These are phyloP conservation scores for Coranthus polyacanthus DNA, from an alignment of 2,797 vertebrate genomes.

Conservation along the genomic window DNA sequence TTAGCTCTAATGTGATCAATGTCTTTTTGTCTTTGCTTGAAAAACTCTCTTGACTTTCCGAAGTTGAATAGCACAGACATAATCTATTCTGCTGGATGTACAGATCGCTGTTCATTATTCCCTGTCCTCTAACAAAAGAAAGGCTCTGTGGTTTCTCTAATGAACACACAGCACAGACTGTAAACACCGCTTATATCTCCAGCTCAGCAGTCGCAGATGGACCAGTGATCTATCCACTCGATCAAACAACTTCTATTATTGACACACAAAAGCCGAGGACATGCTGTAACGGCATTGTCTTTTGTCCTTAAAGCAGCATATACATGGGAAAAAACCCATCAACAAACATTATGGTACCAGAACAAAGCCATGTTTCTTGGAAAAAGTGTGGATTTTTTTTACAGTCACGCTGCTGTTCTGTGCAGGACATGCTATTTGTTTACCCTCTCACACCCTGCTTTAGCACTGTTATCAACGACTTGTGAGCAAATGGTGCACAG, in stretches of 20 bases:
- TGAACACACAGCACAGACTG: conserved; percentile 42
- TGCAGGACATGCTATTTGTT: conserved; percentile 64
- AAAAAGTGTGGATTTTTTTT: conserved; percentile 4
- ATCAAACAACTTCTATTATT: conserved; percentile 46
- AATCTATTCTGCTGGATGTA: conserved; percentile 36
- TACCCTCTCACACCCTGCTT: conserved; percentile 53
- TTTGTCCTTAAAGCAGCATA: conserved; percentile 17
- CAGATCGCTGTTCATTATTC: conserved; percentile 55
- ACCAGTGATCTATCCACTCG: conserved; percentile 46
- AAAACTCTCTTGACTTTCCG: background rate
- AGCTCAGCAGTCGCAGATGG: conserved; percentile 57
- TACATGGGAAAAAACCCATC: background rate
- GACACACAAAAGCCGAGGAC: conserved; percentile 48
- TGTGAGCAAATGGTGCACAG: conserved; percentile 82
- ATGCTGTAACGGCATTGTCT: conserved; percentile 9
- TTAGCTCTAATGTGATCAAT: background rate
- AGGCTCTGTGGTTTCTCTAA: conserved; percentile 50
- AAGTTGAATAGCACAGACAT: conserved; percentile 34
- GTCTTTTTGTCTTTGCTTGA: conserved; percentile 13
- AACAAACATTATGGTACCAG: background rate
- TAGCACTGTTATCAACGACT: conserved; percentile 58
- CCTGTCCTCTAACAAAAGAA: conserved; percentile 41
- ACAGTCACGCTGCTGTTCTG: conserved; percentile 18
- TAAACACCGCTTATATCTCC: conserved; percentile 39
- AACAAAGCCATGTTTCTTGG: conserved; percentile 28